Evolutionary conservation across 2,797 vertebrate species (phyloP).

Genomic region (Podarcis lilfordi): DNA sequence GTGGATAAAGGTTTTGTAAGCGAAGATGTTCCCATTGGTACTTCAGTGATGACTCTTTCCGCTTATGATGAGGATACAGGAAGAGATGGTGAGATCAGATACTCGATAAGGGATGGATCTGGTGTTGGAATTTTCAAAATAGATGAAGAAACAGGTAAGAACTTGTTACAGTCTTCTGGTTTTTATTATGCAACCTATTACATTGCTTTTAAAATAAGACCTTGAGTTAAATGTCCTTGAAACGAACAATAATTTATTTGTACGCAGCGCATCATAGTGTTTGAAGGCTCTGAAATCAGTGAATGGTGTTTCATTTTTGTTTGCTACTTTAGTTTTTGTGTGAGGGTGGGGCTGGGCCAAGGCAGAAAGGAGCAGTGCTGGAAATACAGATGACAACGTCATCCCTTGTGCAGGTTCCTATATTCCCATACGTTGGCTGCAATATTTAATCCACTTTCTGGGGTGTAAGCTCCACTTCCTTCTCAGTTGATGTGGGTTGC

Average conservation of each 20-base stretch:
- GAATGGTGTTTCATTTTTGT: too few relatives aligned
- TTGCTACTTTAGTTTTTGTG: too few relatives aligned
- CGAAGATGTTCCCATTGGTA: slow-evolving; percentile 89
- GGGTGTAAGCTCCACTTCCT: too few relatives aligned
- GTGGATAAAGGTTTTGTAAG: slow-evolving; percentile 92
- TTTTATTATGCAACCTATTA: not conserved
- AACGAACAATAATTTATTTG: not conserved
- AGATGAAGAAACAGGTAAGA: slow-evolving; percentile 95
- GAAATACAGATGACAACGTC: too few relatives aligned
- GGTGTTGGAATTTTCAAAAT: slow-evolving; percentile 94
- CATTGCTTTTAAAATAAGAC: not conserved
- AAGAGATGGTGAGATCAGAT: slow-evolving; percentile 91
- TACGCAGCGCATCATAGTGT: not conserved
- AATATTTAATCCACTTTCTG: too few relatives aligned
- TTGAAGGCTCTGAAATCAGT: not conserved
- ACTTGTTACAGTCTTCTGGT: not conserved
- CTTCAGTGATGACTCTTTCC: slow-evolving; percentile 89
- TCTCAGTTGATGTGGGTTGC: too few relatives aligned
- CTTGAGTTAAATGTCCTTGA: not conserved
- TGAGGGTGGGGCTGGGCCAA: too few relatives aligned
- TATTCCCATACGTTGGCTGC: too few relatives aligned
- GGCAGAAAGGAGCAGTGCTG: too few relatives aligned
- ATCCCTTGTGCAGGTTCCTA: too few relatives aligned
- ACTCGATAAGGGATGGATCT: slow-evolving; percentile 95
- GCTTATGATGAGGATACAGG: slow-evolving; percentile 93